Percentiles rank a stretch among this genome's conserved stretches.
phyloP scores from a whole-genome alignment of 2,113 vertebrate genomes.

The Oplegnathus fasciatus region DNA sequence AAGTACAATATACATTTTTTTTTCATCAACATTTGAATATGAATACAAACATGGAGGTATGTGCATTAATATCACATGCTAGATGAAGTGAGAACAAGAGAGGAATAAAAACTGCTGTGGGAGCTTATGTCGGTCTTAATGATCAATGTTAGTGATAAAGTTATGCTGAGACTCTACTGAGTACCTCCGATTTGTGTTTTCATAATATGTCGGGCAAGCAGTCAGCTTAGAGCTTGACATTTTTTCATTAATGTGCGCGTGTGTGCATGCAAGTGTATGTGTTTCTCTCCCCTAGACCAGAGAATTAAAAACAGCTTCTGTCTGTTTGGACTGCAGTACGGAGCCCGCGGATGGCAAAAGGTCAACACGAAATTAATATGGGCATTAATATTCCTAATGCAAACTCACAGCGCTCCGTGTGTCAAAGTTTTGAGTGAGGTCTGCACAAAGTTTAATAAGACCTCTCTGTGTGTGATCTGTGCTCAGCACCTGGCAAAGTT shows the following conservation, averaged over 20 bases:
- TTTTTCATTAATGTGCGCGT: conserved; percentile 36
- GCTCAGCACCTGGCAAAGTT: conserved; percentile 68
- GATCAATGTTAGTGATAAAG: conserved; percentile 10
- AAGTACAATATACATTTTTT: conserved; percentile 2
- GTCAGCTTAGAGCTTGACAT: neutral
- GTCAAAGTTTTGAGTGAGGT: conserved; percentile 78
- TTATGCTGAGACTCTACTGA: neutral
- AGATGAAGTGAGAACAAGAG: conserved; percentile 4
- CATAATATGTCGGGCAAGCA: conserved; percentile 10
- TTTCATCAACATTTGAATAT: conserved; percentile 28
- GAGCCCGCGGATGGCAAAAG: conserved; percentile 76
- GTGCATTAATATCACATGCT: neutral
- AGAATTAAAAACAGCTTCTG: conserved; percentile 78
- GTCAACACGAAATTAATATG: conserved; percentile 86
- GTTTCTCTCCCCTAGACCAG: conserved; percentile 36
- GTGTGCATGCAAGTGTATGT: conserved; percentile 55
- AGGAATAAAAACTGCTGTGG: neutral
- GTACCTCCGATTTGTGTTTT: conserved; percentile 22
- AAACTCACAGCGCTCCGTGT: conserved; percentile 69
- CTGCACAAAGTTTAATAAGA: conserved; percentile 81
- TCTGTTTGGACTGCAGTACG: conserved; percentile 81
- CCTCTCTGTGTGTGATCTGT: conserved; percentile 56
- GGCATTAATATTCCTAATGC: conserved; percentile 85
- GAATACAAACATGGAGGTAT: conserved; percentile 15
- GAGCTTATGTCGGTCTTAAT: neutral